Percentiles rank a stretch among this genome's conserved stretches.
Evolutionary conservation across 2,888 invertebrate species (phyloP).

Genomic region (Dolichopus griseipennis): DNA sequence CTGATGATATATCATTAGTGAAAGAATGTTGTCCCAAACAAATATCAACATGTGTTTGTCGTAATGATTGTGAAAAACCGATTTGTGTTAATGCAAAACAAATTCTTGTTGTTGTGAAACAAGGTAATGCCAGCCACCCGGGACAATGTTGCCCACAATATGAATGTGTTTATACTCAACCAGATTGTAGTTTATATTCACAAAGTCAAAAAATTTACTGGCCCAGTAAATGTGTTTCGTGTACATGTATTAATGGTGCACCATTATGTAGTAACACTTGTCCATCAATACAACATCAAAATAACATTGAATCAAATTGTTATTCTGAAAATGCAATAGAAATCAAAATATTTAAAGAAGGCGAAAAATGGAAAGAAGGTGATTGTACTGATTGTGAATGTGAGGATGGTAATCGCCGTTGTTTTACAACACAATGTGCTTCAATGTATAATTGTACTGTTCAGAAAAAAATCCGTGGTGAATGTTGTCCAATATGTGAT

Average conservation of each 20-base stretch:
- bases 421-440: conserved; percentile 14
- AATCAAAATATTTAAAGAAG: conserved; percentile 1
- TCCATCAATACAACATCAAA: conserved; percentile 3
- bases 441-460: conserved; percentile 15
- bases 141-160: conserved; percentile 46
- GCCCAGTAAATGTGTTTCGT: conserved; percentile 12
- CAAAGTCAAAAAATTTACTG: not conserved
- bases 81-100: conserved; percentile 11
- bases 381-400: conserved; percentile 13
- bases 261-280: conserved; percentile 16
- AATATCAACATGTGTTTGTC: conserved; percentile 29
- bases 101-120: conserved; percentile 27
- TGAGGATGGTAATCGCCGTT: conserved; percentile 5
- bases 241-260: conserved; percentile 16
- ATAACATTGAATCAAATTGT: conserved; percentile 4
- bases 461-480: conserved; percentile 14
- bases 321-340: not conserved
- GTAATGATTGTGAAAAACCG: conserved; percentile 13
- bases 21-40: conserved; percentile 28
- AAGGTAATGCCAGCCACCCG: conserved; percentile 27
- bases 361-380: conserved; percentile 12
- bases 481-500: conserved; percentile 21
- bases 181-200: not conserved
- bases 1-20: conserved; percentile 17
- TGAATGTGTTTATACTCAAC: conserved; percentile 33